A percentile compares a stretch with the other conserved stretches of the same genome.
Conservation (phyloP, 2,888 invertebrate species). For the Xanthia icteritia region DNA sequence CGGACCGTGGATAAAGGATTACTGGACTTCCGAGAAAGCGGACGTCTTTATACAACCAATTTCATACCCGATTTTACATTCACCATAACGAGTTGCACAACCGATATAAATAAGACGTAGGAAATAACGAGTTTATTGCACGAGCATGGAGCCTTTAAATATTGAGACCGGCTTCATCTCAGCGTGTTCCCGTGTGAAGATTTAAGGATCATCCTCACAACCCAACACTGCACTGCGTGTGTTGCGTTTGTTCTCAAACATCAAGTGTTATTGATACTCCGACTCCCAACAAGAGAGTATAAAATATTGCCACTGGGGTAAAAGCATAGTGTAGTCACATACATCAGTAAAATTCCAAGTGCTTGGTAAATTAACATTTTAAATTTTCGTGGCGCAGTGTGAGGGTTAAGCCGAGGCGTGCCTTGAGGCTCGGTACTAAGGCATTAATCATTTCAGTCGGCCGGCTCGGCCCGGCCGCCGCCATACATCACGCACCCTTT, state of each 20-base stretch:
- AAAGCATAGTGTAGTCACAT: slow-evolving; percentile 68
- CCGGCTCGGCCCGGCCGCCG: slow-evolving; percentile 69
- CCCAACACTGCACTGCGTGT: slow-evolving; percentile 5
- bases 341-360: slow-evolving; percentile 71
- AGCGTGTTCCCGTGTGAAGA: slow-evolving; percentile 60
- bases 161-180: slow-evolving; percentile 32
- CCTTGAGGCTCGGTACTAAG: slow-evolving; percentile 72
- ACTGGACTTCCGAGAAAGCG: slow-evolving; percentile 80
- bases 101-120: slow-evolving; percentile 77
- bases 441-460: slow-evolving; percentile 85
- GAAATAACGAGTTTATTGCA: slow-evolving; percentile 75
- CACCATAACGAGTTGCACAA: slow-evolving; percentile 74
- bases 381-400: slow-evolving; percentile 70
- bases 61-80: slow-evolving; percentile 72
- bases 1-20: slow-evolving; percentile 78
- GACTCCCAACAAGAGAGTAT: slow-evolving; percentile 62
- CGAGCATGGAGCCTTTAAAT: slow-evolving; percentile 50
- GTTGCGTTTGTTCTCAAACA: slow-evolving; percentile 14
- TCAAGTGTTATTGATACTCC: slow-evolving; percentile 38
- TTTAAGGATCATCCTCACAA: slow-evolving; percentile 71
- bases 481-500: slow-evolving; percentile 84
- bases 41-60: slow-evolving; percentile 74
- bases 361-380: slow-evolving; percentile 78
- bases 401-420: slow-evolving; percentile 67
- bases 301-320: slow-evolving; percentile 61